Evolutionary conservation across 2,113 vertebrate species (phyloP).

Genomic region (Cranoglanis bouderius): DNA sequence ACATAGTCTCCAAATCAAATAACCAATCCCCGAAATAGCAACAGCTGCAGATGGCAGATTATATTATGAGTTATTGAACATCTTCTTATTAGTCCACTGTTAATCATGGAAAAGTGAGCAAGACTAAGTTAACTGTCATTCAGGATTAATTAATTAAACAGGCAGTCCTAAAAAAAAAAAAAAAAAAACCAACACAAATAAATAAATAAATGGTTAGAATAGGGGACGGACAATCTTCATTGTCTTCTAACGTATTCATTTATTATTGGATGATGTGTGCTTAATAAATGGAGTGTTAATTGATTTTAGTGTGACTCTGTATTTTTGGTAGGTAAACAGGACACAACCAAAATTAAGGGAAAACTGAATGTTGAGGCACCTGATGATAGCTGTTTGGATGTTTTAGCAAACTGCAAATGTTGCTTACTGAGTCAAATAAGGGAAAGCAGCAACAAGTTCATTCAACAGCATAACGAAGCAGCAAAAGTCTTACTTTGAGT

Average conservation of each 20-base stretch:
- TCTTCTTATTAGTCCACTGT: constrained; percentile 46
- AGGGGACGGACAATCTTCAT: constrained; percentile 18
- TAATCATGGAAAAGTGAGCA: constrained; percentile 48
- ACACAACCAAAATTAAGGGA: constrained; percentile 48
- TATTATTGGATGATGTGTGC: constrained; percentile 18
- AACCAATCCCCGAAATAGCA: constrained; percentile 39
- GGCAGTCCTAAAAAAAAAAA: not conserved
- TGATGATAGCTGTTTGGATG: constrained; percentile 37
- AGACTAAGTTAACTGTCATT: constrained; percentile 42
- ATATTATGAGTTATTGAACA: constrained; percentile 32
- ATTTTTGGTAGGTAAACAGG: constrained; percentile 38
- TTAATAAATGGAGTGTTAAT: constrained; percentile 19
- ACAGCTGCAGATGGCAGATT: constrained; percentile 41
- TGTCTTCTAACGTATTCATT: constrained; percentile 30
- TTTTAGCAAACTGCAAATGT: constrained; percentile 27
- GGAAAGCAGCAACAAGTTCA: constrained; percentile 40
- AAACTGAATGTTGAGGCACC: constrained; percentile 39
- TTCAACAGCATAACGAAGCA: constrained; percentile 32
- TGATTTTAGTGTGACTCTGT: constrained; percentile 49
- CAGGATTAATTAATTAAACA: constrained; percentile 39
- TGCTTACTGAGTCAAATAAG: constrained; percentile 42
- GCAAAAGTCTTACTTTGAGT: not conserved
- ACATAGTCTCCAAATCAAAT: constrained; percentile 27
- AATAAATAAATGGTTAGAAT: not conserved
- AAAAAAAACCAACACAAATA: not conserved